Evolutionary conservation across 2,888 invertebrate species (phyloP).

Genomic region (Pheosia tremula): DNA sequence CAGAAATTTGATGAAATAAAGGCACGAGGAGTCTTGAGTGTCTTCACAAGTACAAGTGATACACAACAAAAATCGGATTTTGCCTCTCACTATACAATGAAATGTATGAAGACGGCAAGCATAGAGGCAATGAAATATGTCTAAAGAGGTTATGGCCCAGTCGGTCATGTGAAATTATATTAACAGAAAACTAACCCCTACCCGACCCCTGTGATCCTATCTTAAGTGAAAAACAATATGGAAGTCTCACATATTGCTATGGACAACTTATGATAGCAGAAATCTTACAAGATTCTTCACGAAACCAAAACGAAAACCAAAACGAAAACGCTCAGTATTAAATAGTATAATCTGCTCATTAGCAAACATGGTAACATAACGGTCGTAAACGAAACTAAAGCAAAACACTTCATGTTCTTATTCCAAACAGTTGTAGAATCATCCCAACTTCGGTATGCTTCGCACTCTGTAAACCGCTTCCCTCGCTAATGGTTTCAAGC

Average conservation of each 20-base stretch:
- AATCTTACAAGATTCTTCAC: too few relatives aligned
- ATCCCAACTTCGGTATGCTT: constrained; percentile 1
- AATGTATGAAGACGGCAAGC: constrained; percentile 4
- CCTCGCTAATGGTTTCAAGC: constrained; percentile 22
- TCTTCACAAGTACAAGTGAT: not conserved
- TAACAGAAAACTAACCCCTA: too few relatives aligned
- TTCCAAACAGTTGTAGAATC: constrained; percentile 1
- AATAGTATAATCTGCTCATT: too few relatives aligned
- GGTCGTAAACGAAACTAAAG: not conserved
- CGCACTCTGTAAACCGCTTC: constrained; percentile 1
- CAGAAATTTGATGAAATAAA: constrained; percentile 3
- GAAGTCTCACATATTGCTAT: too few relatives aligned
- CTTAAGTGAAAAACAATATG: too few relatives aligned
- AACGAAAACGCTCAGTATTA: too few relatives aligned
- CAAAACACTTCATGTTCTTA: not conserved
- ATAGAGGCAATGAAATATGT: not conserved
- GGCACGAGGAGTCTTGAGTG: constrained; percentile 4
- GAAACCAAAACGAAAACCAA: too few relatives aligned
- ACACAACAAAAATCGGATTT: constrained; percentile 1
- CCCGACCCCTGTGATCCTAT: too few relatives aligned
- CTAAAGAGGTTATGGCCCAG: not conserved
- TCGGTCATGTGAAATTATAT: not conserved
- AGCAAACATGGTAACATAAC: too few relatives aligned
- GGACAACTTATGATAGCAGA: too few relatives aligned
- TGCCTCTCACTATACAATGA: not conserved